Conservation (phyloP, 2,888 invertebrate genomes). For the Ptilodon capucinus region DNA sequence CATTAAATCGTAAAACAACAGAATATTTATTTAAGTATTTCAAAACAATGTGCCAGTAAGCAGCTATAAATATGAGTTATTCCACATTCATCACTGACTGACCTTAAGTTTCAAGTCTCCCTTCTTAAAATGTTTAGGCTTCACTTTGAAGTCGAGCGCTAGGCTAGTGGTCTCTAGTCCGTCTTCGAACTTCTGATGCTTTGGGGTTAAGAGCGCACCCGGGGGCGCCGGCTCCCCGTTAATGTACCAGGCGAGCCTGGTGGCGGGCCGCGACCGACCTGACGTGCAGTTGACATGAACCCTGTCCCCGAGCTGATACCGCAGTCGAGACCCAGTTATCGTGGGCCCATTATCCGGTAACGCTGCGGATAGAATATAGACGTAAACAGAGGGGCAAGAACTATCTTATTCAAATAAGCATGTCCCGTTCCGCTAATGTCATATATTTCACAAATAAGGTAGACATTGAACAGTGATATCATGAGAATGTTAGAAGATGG, state of each 20-base stretch:
- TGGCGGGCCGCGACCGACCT: conserved; percentile 91
- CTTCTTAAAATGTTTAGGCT: conserved; percentile 90
- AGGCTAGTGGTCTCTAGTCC: conserved; percentile 90
- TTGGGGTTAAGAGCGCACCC: conserved; percentile 73
- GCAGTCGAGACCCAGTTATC: conserved; percentile 89
- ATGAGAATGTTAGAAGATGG: too few relatives aligned
- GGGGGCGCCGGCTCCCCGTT: conserved; percentile 89
- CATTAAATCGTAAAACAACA: too few relatives aligned
- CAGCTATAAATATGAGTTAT: too few relatives aligned
- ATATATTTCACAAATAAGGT: too few relatives aligned
- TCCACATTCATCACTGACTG: conserved; percentile 25
- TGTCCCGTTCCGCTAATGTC: too few relatives aligned
- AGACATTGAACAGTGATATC: too few relatives aligned
- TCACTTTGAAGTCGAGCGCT: conserved; percentile 91
- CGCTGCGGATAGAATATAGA: conserved; percentile 74
- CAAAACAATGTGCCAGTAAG: too few relatives aligned
- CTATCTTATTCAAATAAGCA: not conserved
- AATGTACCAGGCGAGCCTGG: conserved; percentile 92
- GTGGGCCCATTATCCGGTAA: conserved; percentile 91
- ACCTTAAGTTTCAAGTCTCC: conserved; percentile 94
- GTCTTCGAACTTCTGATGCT: conserved; percentile 75
- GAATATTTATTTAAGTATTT: too few relatives aligned
- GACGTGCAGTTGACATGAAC: conserved; percentile 94
- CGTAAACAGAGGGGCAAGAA: not conserved
- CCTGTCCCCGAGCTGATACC: conserved; percentile 91